These are phyloP conservation scores for Catharus fuscescens DNA, from an alignment of 2,113 vertebrate species.

Conservation along the genomic window DNA sequence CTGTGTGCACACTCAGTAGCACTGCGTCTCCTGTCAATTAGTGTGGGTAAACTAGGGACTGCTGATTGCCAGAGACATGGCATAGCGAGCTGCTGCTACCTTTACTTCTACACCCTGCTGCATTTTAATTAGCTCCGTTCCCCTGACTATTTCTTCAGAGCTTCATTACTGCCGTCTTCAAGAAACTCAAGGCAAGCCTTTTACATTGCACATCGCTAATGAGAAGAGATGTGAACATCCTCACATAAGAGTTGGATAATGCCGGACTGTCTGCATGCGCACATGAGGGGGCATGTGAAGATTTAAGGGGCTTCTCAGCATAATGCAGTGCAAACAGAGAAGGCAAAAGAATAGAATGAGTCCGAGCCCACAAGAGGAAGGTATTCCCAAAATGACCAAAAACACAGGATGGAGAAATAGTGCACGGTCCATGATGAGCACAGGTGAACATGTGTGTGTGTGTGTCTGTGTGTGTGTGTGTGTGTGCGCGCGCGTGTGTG, in stretches of 20 bases:
- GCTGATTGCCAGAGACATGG: slow-evolving; percentile 79
- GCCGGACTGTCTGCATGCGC: neutral
- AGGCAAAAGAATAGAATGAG: neutral
- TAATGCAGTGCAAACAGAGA: neutral
- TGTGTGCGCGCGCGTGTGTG: too few relatives aligned
- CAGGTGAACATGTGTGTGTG: neutral
- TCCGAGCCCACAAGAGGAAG: neutral
- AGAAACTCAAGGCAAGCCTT: slow-evolving; percentile 71
- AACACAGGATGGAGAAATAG: neutral
- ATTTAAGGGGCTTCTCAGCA: slow-evolving; percentile 30
- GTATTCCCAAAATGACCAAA: neutral
- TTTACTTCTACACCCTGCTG: slow-evolving; percentile 78
- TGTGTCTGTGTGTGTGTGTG: too few relatives aligned
- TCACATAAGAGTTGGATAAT: slow-evolving; percentile 54
- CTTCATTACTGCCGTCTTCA: slow-evolving; percentile 77
- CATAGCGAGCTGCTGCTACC: slow-evolving; percentile 71
- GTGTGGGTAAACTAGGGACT: slow-evolving; percentile 73
- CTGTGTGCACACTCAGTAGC: slow-evolving; percentile 68
- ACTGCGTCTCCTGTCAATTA: slow-evolving; percentile 85
- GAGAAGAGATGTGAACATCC: slow-evolving; percentile 69
- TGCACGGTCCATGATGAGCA: fast-evolving
- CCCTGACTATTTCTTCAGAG: slow-evolving; percentile 76
- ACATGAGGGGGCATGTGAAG: neutral
- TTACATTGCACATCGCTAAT: slow-evolving; percentile 69
- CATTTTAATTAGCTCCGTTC: slow-evolving; percentile 87